phyloP scores from a whole-genome alignment of 35 echinoderm and acorn worm genomes.

The Acanthaster planci region DNA sequence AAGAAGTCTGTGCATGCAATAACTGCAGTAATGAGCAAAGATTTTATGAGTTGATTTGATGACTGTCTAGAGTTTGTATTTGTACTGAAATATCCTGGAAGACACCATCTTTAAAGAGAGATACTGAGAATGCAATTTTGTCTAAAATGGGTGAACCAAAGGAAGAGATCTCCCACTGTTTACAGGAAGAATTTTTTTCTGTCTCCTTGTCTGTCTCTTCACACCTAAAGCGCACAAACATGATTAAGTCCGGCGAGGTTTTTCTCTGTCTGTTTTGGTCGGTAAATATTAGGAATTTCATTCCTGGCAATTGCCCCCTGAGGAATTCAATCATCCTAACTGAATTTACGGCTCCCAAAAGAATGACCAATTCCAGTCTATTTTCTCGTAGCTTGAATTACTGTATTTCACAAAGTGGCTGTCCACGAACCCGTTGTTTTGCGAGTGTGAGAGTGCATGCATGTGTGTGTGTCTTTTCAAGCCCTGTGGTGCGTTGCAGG shows the following conservation, averaged over 20 bases:
- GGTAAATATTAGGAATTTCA: slow-evolving; percentile 22
- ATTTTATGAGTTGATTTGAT: too few species aligned
- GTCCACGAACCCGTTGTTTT: too few species aligned
- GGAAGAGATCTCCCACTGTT: too few species aligned
- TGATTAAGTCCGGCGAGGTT: not conserved
- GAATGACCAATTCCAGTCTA: slow-evolving; percentile 10
- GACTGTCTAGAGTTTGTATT: too few species aligned
- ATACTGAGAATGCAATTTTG: too few species aligned
- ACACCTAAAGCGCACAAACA: not conserved
- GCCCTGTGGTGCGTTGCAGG: not conserved
- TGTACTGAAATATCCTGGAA: too few species aligned
- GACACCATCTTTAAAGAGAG: too few species aligned
- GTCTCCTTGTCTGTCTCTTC: too few species aligned
- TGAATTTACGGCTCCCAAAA: slow-evolving; percentile 5
- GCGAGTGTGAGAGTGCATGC: not conserved
- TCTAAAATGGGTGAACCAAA: too few species aligned
- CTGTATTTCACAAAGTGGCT: not conserved
- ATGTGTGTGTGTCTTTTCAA: not conserved
- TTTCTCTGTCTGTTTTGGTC: not conserved
- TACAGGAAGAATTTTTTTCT: too few species aligned
- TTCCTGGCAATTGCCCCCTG: not conserved
- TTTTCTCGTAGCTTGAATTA: not conserved
- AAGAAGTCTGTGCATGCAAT: too few species aligned
- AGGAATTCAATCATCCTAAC: slow-evolving; percentile 25
- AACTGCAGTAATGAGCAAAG: too few species aligned